Evolutionary conservation across 2,797 vertebrate species (phyloP).

Genomic region (Graptemys geographica): DNA sequence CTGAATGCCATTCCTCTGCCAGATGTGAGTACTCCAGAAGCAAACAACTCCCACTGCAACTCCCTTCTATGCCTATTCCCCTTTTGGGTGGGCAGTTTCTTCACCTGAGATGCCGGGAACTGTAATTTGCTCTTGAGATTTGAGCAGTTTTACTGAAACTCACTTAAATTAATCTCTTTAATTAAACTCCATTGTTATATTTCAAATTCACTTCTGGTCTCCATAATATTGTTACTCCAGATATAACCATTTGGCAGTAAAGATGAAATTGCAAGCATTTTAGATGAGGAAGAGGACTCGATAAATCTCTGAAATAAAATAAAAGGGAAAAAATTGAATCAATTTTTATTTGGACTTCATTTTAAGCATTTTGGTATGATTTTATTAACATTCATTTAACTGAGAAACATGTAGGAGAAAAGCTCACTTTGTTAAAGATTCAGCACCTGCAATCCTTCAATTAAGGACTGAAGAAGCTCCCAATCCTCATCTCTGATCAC

Average conservation of each 20-base stretch:
- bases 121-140: background rate
- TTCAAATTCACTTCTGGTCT: slow-evolving; percentile 26
- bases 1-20: background rate
- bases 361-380: slow-evolving; percentile 35
- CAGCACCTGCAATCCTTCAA: background rate
- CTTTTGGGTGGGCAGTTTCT: background rate
- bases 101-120: background rate
- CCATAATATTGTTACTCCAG: slow-evolving; percentile 23
- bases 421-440: background rate
- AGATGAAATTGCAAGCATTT: slow-evolving; percentile 18
- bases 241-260: background rate
- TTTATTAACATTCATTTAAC: slow-evolving; percentile 30
- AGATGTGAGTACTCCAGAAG: slow-evolving; percentile 1
- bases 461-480: background rate
- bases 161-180: background rate
- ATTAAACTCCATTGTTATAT: background rate
- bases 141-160: background rate
- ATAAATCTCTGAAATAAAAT: background rate
- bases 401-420: background rate
- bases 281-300: background rate
- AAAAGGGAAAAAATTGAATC: background rate
- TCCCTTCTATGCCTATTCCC: background rate
- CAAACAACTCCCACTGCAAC: background rate
- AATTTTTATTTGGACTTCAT: slow-evolving; percentile 28
- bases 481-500: slow-evolving; percentile 10